Conservation (phyloP, 2,113 vertebrate species). For the Orientallactaga bullata region DNA sequence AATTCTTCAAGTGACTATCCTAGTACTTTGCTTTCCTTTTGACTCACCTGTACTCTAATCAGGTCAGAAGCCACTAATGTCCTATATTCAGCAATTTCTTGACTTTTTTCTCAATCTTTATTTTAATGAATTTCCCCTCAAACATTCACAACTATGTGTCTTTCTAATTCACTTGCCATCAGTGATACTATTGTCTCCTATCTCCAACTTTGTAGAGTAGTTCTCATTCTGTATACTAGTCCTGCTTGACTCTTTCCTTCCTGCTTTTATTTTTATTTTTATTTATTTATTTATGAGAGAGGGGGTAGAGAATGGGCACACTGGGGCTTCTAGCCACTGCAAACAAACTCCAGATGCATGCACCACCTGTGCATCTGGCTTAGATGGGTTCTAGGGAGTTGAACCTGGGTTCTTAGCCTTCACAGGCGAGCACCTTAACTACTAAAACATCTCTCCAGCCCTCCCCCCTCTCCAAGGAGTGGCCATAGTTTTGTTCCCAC, state of each 20-base stretch:
- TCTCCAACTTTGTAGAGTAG: not conserved
- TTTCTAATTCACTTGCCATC: not conserved
- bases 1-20: not conserved
- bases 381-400: too few species aligned
- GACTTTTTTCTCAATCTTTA: not conserved
- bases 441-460: too few species aligned
- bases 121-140: not conserved
- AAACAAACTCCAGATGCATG: too few species aligned
- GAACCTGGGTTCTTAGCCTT: too few species aligned
- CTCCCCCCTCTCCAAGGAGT: too few species aligned
- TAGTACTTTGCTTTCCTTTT: not conserved
- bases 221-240: not conserved
- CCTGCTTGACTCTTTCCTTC: not conserved
- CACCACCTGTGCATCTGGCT: too few species aligned
- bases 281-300: too few species aligned
- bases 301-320: too few species aligned
- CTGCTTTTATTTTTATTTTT: not conserved
- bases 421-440: too few species aligned
- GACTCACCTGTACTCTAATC: not conserved
- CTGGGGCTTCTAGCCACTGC: too few species aligned
- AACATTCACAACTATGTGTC: not conserved
- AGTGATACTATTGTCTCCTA: not conserved
- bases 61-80: not conserved
- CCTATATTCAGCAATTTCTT: conserved; percentile 1
- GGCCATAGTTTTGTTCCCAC: not conserved